Percentiles rank a stretch among this genome's conserved stretches.
phyloP scores from a whole-genome alignment of 2,888 invertebrate genomes.

The Azorinus chamasolen region DNA sequence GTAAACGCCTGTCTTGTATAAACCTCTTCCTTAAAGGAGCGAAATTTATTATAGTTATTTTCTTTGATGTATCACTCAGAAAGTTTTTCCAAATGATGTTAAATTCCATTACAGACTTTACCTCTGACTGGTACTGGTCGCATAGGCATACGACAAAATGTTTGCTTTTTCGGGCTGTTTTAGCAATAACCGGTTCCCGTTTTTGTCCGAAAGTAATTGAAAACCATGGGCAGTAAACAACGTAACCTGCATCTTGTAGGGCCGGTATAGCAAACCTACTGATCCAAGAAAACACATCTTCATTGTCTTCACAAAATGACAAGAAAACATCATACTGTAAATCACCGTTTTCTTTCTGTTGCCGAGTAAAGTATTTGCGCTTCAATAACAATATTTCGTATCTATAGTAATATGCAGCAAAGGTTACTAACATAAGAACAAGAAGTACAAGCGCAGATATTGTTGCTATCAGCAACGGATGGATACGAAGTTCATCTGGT shows the following conservation, averaged over 20 bases:
- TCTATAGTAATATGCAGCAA: neutral
- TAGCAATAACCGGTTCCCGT: neutral
- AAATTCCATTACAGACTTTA: conserved; percentile 4
- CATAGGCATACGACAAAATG: conserved; percentile 14
- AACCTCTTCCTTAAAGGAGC: neutral
- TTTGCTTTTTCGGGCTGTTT: neutral
- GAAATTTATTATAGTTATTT: conserved; percentile 5
- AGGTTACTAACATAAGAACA: neutral
- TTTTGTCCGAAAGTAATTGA: neutral
- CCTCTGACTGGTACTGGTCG: neutral
- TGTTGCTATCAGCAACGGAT: no score
- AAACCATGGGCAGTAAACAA: conserved; percentile 6
- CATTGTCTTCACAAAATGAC: conserved; percentile 26
- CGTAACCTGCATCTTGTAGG: neutral
- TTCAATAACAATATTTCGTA: conserved; percentile 7
- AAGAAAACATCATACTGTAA: conserved; percentile 7
- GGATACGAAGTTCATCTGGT: no score
- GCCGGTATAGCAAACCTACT: neutral
- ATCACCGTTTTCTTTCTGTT: neutral
- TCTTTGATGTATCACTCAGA: neutral
- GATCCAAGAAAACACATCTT: conserved; percentile 4
- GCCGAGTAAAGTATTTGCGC: no score
- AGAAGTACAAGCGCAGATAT: no score
- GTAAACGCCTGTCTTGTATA: no score
- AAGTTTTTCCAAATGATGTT: conserved; percentile 20